phyloP scores from a whole-genome alignment of 2,888 invertebrate species.

The Gnatocerus cornutus region DNA sequence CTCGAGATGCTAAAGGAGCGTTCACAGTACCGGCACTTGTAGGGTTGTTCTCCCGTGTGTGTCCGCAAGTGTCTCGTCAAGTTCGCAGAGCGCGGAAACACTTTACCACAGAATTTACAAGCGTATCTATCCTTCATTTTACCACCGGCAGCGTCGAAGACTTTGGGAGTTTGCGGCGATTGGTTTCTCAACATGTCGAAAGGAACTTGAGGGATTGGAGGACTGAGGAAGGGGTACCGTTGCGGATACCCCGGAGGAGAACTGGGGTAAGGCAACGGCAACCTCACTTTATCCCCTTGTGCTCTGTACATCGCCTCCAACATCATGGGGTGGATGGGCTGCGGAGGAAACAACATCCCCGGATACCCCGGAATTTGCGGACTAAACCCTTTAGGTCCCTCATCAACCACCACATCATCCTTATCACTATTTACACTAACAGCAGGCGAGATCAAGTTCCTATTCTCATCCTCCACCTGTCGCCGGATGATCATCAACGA shows the following conservation, averaged over 20 bases:
- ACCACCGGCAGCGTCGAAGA: slow-evolving; percentile 72
- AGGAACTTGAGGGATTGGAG: slow-evolving; percentile 71
- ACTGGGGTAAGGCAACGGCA: slow-evolving; percentile 76
- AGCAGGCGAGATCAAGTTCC: slow-evolving; percentile 83
- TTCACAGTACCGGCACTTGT: slow-evolving; percentile 99
- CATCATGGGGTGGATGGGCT: slow-evolving; percentile 81
- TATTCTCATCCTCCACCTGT: slow-evolving; percentile 87
- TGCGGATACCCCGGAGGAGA: slow-evolving; percentile 71
- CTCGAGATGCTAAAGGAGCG: slow-evolving; percentile 99
- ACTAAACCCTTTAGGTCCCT: slow-evolving; percentile 65
- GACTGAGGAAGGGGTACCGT: slow-evolving; percentile 71
- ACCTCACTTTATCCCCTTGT: slow-evolving; percentile 74
- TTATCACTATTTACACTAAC: slow-evolving; percentile 68
- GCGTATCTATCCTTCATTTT: slow-evolving; percentile 85
- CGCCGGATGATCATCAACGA: slow-evolving; percentile 70
- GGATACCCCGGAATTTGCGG: slow-evolving; percentile 67
- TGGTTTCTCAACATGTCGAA: slow-evolving; percentile 76
- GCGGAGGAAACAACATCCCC: slow-evolving; percentile 75
- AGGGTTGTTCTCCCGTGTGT: slow-evolving; percentile 98
- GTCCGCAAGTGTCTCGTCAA: slow-evolving; percentile 96
- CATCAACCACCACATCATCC: slow-evolving; percentile 65
- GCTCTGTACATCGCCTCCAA: slow-evolving; percentile 81
- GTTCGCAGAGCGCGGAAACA: slow-evolving; percentile 98
- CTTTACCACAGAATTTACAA: slow-evolving; percentile 98
- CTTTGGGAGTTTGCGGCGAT: slow-evolving; percentile 65